phyloP scores from a whole-genome alignment of 2,888 invertebrate species.

The Stenurella melanura region DNA sequence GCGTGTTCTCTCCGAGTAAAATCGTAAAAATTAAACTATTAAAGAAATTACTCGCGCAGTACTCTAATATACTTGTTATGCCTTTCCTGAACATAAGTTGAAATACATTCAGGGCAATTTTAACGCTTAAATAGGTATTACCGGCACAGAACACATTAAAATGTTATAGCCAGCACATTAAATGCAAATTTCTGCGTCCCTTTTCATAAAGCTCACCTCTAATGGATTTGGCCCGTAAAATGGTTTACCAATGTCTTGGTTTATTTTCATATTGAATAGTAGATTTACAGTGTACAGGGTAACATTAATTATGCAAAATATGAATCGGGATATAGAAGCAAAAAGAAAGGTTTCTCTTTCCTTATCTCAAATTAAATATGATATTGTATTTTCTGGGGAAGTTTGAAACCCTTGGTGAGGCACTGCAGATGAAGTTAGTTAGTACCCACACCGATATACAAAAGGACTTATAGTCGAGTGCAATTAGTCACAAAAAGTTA shows the following conservation, averaged over 20 bases:
- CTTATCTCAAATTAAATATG: too few species aligned
- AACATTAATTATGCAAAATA: not conserved
- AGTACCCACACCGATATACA: too few species aligned
- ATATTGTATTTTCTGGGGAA: too few species aligned
- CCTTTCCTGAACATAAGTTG: conserved; percentile 19
- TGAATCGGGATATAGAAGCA: not conserved
- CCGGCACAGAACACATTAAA: conserved; percentile 24
- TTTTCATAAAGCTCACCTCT: conserved; percentile 19
- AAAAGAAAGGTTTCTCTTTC: too few species aligned
- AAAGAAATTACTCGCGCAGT: not conserved
- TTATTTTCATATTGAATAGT: not conserved
- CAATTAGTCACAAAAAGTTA: too few species aligned
- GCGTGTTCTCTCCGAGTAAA: not conserved
- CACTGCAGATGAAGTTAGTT: too few species aligned
- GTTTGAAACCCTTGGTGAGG: too few species aligned
- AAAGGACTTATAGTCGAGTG: too few species aligned
- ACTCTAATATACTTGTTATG: not conserved
- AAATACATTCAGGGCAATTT: conserved; percentile 7
- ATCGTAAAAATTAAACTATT: not conserved
- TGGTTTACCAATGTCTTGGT: conserved; percentile 17
- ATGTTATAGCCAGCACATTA: conserved; percentile 29
- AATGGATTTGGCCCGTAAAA: conserved; percentile 23
- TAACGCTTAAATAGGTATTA: conserved; percentile 28
- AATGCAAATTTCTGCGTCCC: conserved; percentile 29
- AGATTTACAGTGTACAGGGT: not conserved